phyloP scores from a whole-genome alignment of 1,140 invertebrate species.

The Trichonephila clavipes region DNA sequence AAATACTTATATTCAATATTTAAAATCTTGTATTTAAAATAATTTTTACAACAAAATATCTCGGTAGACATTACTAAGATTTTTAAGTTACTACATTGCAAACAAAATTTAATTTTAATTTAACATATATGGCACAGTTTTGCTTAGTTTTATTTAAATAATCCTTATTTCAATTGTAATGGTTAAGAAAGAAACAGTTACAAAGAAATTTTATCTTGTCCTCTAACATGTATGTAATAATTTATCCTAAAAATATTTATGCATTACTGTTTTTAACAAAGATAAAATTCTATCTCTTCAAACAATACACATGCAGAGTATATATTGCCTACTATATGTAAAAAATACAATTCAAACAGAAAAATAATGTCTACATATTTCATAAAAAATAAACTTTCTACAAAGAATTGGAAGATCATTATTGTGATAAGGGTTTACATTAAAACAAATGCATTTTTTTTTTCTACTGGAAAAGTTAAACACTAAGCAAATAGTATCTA shows the following conservation, averaged over 20 bases:
- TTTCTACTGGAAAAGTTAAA: slow-evolving; percentile 27
- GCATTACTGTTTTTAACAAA: not conserved
- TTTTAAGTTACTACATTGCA: no score
- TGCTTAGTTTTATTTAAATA: no score
- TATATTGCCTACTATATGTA: not conserved
- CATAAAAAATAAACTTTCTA: not conserved
- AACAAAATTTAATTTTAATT: no score
- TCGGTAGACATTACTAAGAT: no score
- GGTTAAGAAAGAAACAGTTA: no score
- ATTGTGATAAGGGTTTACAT: not conserved
- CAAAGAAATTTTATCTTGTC: no score
- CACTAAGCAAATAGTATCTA: slow-evolving; percentile 52
- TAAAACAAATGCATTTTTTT: not conserved
- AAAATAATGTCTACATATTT: slow-evolving; percentile 10
- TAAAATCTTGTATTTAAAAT: no score
- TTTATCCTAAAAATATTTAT: not conserved
- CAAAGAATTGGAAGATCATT: not conserved
- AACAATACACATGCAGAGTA: not conserved
- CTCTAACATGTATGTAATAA: not conserved
- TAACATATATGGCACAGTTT: no score
- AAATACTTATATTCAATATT: no score
- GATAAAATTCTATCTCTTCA: not conserved
- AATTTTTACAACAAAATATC: no score
- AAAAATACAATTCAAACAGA: slow-evolving; percentile 6
- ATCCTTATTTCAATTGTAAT: no score